Conservation (phyloP, 2,797 vertebrate species). For the Mormyrops boulengeri region DNA sequence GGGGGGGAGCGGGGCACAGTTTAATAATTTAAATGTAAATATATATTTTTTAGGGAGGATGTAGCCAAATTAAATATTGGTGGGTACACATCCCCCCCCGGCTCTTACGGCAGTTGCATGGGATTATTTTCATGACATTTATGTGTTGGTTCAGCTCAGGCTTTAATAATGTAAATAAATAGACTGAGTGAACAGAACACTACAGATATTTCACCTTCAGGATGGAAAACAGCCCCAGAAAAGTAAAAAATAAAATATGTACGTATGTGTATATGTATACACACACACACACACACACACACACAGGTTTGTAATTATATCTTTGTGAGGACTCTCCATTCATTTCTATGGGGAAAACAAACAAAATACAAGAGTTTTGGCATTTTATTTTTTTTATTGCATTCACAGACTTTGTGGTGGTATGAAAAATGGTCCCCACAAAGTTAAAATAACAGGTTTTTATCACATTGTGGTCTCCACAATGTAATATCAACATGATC, state of each 20-base stretch:
- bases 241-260: neutral
- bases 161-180: neutral
- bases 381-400: neutral
- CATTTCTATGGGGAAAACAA: neutral
- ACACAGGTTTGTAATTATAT: neutral
- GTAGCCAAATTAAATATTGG: neutral
- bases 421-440: neutral
- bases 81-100: neutral
- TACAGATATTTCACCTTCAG: neutral
- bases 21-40: neutral
- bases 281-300: neutral
- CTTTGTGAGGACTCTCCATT: neutral
- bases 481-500: neutral
- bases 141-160: neutral
- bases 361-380: neutral
- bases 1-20: neutral
- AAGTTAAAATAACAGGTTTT: neutral
- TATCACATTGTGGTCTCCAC: neutral
- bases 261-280: neutral
- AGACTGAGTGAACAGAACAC: neutral
- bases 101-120: neutral
- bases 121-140: neutral
- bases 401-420: neutral
- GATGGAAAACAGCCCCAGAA: neutral
- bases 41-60: neutral